These are phyloP conservation scores for Brachionus manjavacas DNA, from an alignment of 1,140 invertebrate genomes.

Conservation along the genomic window DNA sequence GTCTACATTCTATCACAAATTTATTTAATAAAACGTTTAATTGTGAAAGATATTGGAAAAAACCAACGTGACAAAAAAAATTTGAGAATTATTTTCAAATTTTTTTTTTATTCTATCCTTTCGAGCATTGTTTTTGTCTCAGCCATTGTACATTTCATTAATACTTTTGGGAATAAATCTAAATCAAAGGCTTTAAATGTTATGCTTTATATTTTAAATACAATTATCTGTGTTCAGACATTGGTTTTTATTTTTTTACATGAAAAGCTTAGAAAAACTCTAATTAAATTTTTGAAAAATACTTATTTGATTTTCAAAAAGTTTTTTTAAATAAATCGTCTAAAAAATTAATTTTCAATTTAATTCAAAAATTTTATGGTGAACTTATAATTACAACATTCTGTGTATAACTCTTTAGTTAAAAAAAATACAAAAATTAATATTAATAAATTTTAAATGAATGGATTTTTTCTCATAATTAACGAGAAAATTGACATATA, in stretches of 20 bases:
- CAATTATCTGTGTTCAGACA: not conserved
- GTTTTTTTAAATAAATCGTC: not conserved
- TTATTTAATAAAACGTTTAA: not conserved
- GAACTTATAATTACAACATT: no score
- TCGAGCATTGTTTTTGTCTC: not conserved
- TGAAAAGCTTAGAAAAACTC: not conserved
- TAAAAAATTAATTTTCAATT: not conserved
- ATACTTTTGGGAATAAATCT: not conserved
- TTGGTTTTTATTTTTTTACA: not conserved
- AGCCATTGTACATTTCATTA: not conserved
- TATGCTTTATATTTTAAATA: not conserved
- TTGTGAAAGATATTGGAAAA: not conserved
- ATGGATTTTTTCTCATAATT: no score
- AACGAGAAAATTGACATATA: no score
- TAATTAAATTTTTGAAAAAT: not conserved
- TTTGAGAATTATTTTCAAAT: not conserved
- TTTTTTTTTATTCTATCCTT: not conserved
- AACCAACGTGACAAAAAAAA: not conserved
- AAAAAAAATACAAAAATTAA: no score
- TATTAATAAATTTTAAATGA: no score
- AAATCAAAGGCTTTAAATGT: not conserved
- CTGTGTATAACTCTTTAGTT: no score
- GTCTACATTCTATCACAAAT: not conserved
- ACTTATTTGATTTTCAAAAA: not conserved
- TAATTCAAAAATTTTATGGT: not conserved